Evolutionary conservation across 2,797 vertebrate species (phyloP), one percentile per base, ranked within the genome.

Genomic region (Poeciliopsis turneri): DNA sequence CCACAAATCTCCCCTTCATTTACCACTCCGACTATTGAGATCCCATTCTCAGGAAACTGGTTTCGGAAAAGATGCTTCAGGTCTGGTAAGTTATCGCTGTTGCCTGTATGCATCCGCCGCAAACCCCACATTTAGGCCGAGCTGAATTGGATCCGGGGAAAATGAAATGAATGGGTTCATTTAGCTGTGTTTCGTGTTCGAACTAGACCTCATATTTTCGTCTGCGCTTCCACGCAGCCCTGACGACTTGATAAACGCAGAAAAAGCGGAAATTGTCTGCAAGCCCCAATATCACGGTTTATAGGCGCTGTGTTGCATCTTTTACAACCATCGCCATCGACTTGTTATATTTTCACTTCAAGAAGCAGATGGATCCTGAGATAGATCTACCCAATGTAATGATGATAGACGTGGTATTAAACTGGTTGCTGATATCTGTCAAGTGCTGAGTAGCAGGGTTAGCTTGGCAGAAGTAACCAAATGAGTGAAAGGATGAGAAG

Each of bases 1-100:
- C 79, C 85, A 84, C 86, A 94, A 93, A 95, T 94, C 92, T 90
- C 82, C 77, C 84, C 69, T 87, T 91, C 89, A 91, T 95, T 94
- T 92, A 87, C 83, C 68, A 77, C 87, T 86, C 77, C 79, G 88
- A 83, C 82, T 78, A 89, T 92, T 90, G 87, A 91, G 94, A 93
- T 93, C 90, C 87, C 93, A 88, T 94, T 92, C 87, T 84, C 77
- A 2, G 20, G 84, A 90, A 92, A 93, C 82, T 74, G 82, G 77
- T 93, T 92, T 90, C 15, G 80, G 89, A 92, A 92, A 90, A 88
- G 91, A 93, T 88, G 90, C 86, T 92, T 90, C 75, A 71, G 83
- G 87, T 88, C 85, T 45, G 12, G 75, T 81, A 83, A 89, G 86
- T 92, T 90, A 91, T 92, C 76, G 66, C 88, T 84, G 92, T 85